Conservation (phyloP, 2,797 vertebrate genomes). For the Chloroceryle amazona region DNA sequence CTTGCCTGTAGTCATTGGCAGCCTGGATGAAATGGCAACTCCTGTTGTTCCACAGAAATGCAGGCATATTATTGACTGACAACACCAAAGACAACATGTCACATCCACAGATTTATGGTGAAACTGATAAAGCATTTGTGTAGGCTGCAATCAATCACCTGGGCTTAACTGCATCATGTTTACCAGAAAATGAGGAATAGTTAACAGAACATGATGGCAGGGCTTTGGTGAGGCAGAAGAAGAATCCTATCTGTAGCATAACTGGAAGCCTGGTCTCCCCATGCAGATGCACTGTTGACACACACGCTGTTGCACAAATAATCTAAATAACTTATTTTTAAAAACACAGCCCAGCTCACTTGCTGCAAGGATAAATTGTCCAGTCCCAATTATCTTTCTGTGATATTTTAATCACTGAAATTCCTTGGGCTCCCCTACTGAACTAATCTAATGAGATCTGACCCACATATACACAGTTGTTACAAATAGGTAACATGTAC, state of each 20-base stretch:
- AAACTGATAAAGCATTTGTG: slow-evolving; percentile 29
- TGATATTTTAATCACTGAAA: neutral
- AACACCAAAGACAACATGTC: neutral
- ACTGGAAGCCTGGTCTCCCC: neutral
- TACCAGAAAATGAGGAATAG: slow-evolving; percentile 3
- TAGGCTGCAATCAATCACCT: slow-evolving; percentile 22
- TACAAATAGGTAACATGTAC: neutral
- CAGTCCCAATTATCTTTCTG: neutral
- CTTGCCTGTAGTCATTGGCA: neutral
- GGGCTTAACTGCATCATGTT: slow-evolving; percentile 35
- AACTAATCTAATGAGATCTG: neutral
- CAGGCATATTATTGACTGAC: neutral
- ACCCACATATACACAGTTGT: neutral
- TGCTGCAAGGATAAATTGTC: neutral
- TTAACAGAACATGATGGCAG: neutral
- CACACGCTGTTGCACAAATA: neutral
- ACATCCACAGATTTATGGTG: neutral
- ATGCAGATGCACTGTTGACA: neutral
- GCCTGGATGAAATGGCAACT: neutral
- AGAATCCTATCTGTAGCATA: neutral
- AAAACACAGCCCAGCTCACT: neutral
- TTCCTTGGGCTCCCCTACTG: neutral
- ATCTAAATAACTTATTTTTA: neutral
- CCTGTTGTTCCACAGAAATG: neutral
- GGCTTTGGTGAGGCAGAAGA: neutral